Percentiles rank a stretch among this genome's conserved stretches.
These are phyloP conservation scores for Tetramorium parvispinum DNA, from an alignment of 1,140 invertebrate genomes.

Conservation along the genomic window DNA sequence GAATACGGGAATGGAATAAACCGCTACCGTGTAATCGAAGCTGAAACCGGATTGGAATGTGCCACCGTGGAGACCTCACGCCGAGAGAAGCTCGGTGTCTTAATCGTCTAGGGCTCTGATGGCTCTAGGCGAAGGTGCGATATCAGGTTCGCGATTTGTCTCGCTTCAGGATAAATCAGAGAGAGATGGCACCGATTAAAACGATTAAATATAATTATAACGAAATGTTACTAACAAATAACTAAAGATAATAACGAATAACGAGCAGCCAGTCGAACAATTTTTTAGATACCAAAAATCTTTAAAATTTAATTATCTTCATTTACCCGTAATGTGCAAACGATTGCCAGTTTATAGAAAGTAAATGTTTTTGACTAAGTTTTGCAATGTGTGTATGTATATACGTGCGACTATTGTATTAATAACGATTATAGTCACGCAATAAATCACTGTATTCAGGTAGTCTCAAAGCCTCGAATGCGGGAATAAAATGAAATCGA, in stretches of 20 bases:
- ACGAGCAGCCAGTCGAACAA: not conserved
- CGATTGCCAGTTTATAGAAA: conserved; percentile 16
- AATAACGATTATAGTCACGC: conserved; percentile 37
- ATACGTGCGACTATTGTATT: not conserved
- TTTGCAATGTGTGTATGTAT: conserved; percentile 3
- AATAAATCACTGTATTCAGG: conserved; percentile 44
- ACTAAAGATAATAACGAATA: not conserved
- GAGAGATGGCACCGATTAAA: not conserved
- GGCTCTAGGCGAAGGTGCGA: conserved; percentile 50
- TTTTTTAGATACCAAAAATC: conserved; percentile 10
- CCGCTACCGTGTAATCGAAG: conserved; percentile 63
- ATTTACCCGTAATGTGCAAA: not conserved
- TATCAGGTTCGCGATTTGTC: conserved; percentile 66
- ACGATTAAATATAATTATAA: conserved; percentile 17
- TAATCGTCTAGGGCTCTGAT: conserved; percentile 52
- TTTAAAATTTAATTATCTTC: not conserved
- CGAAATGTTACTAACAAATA: not conserved
- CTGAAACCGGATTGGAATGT: conserved; percentile 70
- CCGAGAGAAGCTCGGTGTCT: conserved; percentile 56
- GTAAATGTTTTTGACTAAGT: conserved; percentile 29
- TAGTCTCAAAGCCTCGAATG: not conserved
- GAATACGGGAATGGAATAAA: conserved; percentile 22
- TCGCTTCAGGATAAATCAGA: conserved; percentile 16
- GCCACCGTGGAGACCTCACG: conserved; percentile 50
- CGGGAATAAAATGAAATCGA: conserved; percentile 22